Base-by-base conservation (phyloP, 2,888 invertebrate species). In the Synanthedon vespiformis region DNA sequence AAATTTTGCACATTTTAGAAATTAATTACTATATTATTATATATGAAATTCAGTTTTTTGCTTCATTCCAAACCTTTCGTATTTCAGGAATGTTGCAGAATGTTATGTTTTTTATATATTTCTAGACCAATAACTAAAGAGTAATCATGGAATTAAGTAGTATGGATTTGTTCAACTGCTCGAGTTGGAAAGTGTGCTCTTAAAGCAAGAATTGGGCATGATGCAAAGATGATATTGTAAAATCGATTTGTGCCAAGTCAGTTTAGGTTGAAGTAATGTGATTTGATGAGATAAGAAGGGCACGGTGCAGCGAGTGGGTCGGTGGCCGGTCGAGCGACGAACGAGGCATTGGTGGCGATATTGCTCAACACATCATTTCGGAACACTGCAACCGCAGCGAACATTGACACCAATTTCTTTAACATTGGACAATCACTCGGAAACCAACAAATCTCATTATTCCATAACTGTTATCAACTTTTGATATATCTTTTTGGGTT, bases 311-410 rank as follows among this genome's bases (percentile, higher is more conserved):
- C 62, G 64, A 70, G 67, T 72, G 72, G 76, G 70, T 74, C 75
- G 77, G 64, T 69, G 72, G 62, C 69, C 66, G 61, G 56, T 55
- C 57, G 56, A 57, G 58, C 55, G 58, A 54, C 56, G 22, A 22
- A 22, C 22, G 34, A 34, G 34, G 34, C 34, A 34, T 34, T 34
- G 57, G 56, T 58, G 59, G 64, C 67, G 62, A 65, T 68, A 69
- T 86, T 85, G 77, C 85, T 66, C 75, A 85, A 86, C 80, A 80
- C 76, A 75, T 77, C 70, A 81, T 85, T 83, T 85, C 77, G 81
- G 84, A 81, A 80, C 82, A 80, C 67, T 83, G 81, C 81, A 82
- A 85, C 83, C 83, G 79, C 85, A 84, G 84, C 83, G 84, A 85
- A 69, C 86, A 81, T 82, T 87, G 86, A 86, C 86, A 85, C 83